A percentile compares a stretch with the other conserved stretches of the same genome.
phyloP scores from a whole-genome alignment of 2,797 vertebrate species.

The Mormyrops boulengeri region DNA sequence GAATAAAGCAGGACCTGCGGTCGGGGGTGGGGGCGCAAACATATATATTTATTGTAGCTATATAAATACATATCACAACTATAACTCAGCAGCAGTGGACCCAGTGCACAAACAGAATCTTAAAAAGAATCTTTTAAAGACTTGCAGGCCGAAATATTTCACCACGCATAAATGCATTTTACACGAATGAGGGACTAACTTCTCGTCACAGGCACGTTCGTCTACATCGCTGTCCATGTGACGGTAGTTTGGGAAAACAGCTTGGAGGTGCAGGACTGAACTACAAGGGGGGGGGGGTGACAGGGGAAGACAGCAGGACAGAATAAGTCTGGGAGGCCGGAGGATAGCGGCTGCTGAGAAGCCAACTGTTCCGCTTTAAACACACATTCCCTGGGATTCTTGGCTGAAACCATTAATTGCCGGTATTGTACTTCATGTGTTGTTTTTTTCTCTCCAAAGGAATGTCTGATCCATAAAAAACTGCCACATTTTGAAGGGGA shows the following conservation, averaged over 20 bases:
- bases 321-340: background rate
- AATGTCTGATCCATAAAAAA: slow-evolving; percentile 46
- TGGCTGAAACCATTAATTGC: slow-evolving; percentile 54
- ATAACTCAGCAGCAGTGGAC: slow-evolving; percentile 42
- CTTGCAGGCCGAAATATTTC: background rate
- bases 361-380: slow-evolving; percentile 17
- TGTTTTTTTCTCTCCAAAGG: slow-evolving; percentile 47
- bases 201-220: slow-evolving; percentile 44
- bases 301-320: background rate
- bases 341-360: slow-evolving; percentile 25
- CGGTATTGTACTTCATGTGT: slow-evolving; percentile 48
- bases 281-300: background rate
- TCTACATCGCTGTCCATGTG: slow-evolving; percentile 40
- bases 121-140: background rate
- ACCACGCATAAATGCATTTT: background rate
- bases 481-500: slow-evolving; percentile 37
- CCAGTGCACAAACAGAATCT: background rate
- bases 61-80: slow-evolving; percentile 26
- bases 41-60: background rate
- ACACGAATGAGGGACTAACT: background rate
- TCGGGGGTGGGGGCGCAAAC: background rate
- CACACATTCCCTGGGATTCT: slow-evolving; percentile 33
- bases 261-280: background rate
- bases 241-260: background rate
- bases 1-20: slow-evolving; percentile 51